Evolutionary conservation across 2,113 vertebrate species (phyloP), one percentile per base, ranked within the genome.

Genomic region (Leucopsar rothschildi): DNA sequence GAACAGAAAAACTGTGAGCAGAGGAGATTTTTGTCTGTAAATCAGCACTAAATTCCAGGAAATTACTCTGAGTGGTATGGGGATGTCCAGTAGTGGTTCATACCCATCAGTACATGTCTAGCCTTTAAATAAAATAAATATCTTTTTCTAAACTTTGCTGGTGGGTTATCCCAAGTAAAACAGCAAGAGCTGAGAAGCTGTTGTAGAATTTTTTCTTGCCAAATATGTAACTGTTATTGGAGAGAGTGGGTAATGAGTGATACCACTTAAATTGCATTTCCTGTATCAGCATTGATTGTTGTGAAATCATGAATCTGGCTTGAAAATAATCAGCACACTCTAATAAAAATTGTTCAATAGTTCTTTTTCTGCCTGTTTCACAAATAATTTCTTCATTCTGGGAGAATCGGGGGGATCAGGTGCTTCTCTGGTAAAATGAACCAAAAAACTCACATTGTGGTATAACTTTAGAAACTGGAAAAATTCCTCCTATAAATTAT

Each of bases 381-480:
- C 44, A 70, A 6, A 22, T 0, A 6, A 3, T 56, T 75, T 21
- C 33, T 85, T 78, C 63, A 7, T 50, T 84, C 33, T 90, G 49
- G 21, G 44, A 64, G 27, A 87, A 28, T 40, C 52, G 22, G 5
- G 31, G 5, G 5, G 5, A 52, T 52, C 37, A 65, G 33, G 27
- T 63, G 2, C 31, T 73, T 29, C 45, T 53, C 52, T 57, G 75
- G 7, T 44, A 44, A 35, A 77, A 77, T 11, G 18, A 85, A 61
- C 15, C 0, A 3, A 91, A 37, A 83, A 65, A 10, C 12, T 76
- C n/a, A 25, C 28, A n/a, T 60, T 0, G 0, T 29, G 15, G 10
- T 49, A 4, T 40, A 72, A 59, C 25, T 91, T 80, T 35, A 90
- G 65, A 85, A 82, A 29, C 16, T 53, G 59, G 31, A 42, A 72